Evolutionary conservation across 2,113 vertebrate genomes (phyloP), one percentile per base, ranked within the genome.

Genomic region (Cisticola juncidis): DNA sequence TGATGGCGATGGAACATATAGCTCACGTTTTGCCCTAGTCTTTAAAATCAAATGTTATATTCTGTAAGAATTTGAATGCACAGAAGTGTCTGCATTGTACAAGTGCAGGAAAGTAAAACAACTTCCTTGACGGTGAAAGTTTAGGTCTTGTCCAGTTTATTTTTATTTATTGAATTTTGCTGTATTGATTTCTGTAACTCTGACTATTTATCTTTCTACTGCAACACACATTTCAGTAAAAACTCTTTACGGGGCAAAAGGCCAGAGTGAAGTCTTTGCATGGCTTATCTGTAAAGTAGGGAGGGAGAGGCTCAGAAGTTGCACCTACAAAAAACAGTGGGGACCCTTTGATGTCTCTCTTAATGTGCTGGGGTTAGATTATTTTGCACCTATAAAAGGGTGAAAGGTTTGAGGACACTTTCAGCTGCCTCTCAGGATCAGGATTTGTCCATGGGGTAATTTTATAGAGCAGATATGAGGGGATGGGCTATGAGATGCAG

Each of bases 311-410:
- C 92, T 98, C 97, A 93, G 94, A 97, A 80, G 96, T 31, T 96
- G 92, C 95, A 97, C 97, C 97, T 96, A 97, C 94, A 97, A 97
- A 95, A 98, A 98, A 95, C 95, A 94, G 96, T 91, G 87, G 64
- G 86, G 47, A 76, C 81, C 66, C 97, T 98, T 98, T 98, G 97
- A 98, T 98, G 97, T 97, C 76, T 97, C 94, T 95, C 95, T 95
- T 98, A 97, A 98, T 97, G 93, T 97, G 94, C 94, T 84, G 86
- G 95, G 94, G 97, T 97, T 96, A 96, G 96, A 98, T 98, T 97
- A 94, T 96, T 98, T 97, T 97, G 95, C 61, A n/a, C n/a, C n/a
- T n/a, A n/a, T n/a, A n/a, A n/a, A 95, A 95, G 85, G 96, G 97
- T 94, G 92, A 97, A 98, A 97, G 96, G 97, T 96, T 97, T 90